A percentile compares a stretch with the other conserved stretches of the same genome.
phyloP scores from a whole-genome alignment of 2,113 vertebrate genomes.

The Oostethus manadensis region DNA sequence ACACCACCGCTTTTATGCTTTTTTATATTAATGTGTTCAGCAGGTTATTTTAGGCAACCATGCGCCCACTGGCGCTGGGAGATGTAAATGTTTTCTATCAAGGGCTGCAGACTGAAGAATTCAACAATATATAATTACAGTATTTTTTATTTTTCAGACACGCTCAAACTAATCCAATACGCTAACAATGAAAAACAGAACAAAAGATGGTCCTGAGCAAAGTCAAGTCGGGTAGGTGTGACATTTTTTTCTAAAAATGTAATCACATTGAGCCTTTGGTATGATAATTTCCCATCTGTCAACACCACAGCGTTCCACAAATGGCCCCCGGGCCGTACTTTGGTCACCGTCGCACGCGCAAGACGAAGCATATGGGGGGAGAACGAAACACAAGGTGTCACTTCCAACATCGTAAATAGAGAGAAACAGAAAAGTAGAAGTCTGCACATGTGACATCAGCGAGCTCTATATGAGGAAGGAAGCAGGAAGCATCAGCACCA shows the following conservation, averaged over 20 bases:
- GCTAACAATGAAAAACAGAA: too few relatives aligned
- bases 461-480: constrained; percentile 68
- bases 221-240: too few relatives aligned
- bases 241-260: too few relatives aligned
- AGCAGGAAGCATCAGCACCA: constrained; percentile 76
- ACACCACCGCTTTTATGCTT: neutral
- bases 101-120: too few relatives aligned
- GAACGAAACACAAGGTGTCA: constrained; percentile 49
- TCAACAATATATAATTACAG: constrained; percentile 3
- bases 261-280: too few relatives aligned
- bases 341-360: neutral
- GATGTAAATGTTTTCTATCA: too few relatives aligned
- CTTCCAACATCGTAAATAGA: constrained; percentile 64
- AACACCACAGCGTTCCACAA: too few relatives aligned
- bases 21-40: constrained; percentile 6
- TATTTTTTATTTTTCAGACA: too few relatives aligned
- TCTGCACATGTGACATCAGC: constrained; percentile 73
- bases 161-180: too few relatives aligned
- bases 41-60: constrained; percentile 30
- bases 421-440: constrained; percentile 49
- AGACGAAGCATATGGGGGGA: neutral
- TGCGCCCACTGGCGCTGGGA: constrained; percentile 22
- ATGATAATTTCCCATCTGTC: too few relatives aligned
- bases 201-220: too few relatives aligned
- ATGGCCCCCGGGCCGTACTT: too few relatives aligned